Base-by-base conservation (phyloP, 2,797 vertebrate genomes). In the Notoglanidium macrostoma region DNA sequence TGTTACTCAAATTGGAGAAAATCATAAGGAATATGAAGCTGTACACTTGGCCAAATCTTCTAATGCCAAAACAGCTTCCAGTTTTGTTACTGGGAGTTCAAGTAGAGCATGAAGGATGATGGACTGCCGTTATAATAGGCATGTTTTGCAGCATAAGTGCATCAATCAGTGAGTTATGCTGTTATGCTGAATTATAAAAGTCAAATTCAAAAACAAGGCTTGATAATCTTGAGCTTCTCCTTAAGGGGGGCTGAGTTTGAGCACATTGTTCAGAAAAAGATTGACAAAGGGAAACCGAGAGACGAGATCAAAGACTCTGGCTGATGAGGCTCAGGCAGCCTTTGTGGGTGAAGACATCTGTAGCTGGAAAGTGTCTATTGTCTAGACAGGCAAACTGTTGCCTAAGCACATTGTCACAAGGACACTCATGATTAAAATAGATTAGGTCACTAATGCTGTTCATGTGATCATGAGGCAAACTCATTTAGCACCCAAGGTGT, bases 271-370 rank as follows among this genome's bases (percentile, higher is more conserved):
- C 79, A 82, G 59, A 86, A 35, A 82, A 86, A 91, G 90, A 92
- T 90, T 91, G 91, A 92, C 91, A 90, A 88, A 89, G 63, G 76
- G 89, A 88, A 89, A 79, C 87, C 73, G 61, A 85, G 59, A 89
- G 90, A 89, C 84, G 84, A 89, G 86, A 93, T 92, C 91, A 92
- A 92, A 93, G 91, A 77, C 57, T 76, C 81, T 54, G 83, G 82
- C 84, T 89, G 90, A 93, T 89, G 88, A 90, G 89, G 79, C 89
- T 88, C 85, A 86, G 55, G 65, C 72, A 84, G 87, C 54, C 84
- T 89, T 92, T 91, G 90, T 91, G 88, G 88, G 67, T 65, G 83
- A 90, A 92, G 88, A 89, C 82, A 86, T 90, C 91, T 91, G 89
- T 84, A 90, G 89, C 78, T 84, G 86, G 74, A 86, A 87, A 86